Percentiles rank a stretch among this genome's conserved stretches.
Conservation (phyloP, 2,888 invertebrate genomes). For the Kryphioiulus occultus region DNA sequence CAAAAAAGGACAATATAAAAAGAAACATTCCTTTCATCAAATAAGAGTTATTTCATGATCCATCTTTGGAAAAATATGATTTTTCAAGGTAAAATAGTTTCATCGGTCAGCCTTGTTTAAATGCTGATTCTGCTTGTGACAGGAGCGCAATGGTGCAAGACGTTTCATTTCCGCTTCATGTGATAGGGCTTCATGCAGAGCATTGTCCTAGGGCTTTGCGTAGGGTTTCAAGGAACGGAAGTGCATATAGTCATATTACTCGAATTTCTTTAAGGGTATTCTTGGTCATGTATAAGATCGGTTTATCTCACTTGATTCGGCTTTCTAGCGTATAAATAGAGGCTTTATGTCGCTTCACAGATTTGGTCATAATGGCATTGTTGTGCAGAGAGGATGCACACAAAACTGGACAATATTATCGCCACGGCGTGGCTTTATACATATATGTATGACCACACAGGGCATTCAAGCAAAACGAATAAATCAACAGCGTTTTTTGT, state of each 20-base stretch:
- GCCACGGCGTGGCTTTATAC: constrained; percentile 26
- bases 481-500: neutral
- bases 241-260: neutral
- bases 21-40: no score
- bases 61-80: no score
- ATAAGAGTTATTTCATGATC: no score
- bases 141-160: neutral
- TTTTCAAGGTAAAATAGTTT: neutral
- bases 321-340: constrained; percentile 19
- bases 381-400: constrained; percentile 9
- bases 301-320: neutral
- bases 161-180: neutral
- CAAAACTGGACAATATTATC: constrained; percentile 35
- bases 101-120: neutral
- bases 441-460: constrained; percentile 24
- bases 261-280: neutral
- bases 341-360: constrained; percentile 18
- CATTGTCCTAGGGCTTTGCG: neutral
- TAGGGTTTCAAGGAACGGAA: neutral
- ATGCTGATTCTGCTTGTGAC: neutral
- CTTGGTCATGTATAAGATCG: constrained; percentile 26
- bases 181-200: neutral
- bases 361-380: constrained; percentile 21
- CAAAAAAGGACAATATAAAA: no score
- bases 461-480: constrained; percentile 11